A percentile compares a stretch with the other conserved stretches of the same genome.
phyloP scores from a whole-genome alignment of 1,140 invertebrate species.

The Radopholus similis region DNA sequence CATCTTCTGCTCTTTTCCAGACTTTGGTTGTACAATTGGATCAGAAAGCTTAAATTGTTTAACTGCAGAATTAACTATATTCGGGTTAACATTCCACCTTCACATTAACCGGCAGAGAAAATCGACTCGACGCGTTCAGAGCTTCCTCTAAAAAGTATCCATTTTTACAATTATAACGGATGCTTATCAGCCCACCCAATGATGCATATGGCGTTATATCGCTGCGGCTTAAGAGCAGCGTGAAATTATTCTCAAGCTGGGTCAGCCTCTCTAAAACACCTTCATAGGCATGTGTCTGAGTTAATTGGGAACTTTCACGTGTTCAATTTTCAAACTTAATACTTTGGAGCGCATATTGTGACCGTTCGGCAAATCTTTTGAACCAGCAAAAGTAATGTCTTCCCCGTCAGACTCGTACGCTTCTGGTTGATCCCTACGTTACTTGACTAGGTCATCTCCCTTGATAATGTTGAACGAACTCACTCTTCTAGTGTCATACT shows the following conservation, averaged over 20 bases:
- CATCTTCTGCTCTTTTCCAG: slow-evolving; percentile 51
- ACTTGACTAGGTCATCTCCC: no score
- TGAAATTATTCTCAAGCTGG: slow-evolving; percentile 56
- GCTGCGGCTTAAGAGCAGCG: slow-evolving; percentile 50
- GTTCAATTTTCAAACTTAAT: not conserved
- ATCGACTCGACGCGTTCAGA: slow-evolving; percentile 44
- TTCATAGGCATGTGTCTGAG: not conserved
- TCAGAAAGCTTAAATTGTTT: slow-evolving; percentile 44
- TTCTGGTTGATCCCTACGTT: no score
- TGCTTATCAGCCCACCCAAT: no score
- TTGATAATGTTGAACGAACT: no score
- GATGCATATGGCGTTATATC: slow-evolving; percentile 49
- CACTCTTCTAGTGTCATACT: no score
- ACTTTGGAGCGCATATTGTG: not conserved
- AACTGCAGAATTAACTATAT: no score
- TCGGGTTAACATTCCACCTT: slow-evolving; percentile 38
- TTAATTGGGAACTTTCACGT: not conserved
- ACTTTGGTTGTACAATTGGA: slow-evolving; percentile 47
- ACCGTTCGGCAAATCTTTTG: not conserved
- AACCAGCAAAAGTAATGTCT: not conserved
- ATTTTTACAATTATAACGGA: slow-evolving; percentile 18
- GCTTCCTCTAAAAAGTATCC: slow-evolving; percentile 16
- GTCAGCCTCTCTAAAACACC: slow-evolving; percentile 52
- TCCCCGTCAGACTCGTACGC: slow-evolving; percentile 9
- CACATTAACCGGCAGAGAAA: slow-evolving; percentile 52